phyloP scores from a whole-genome alignment of 1,140 invertebrate genomes.

The Wiebesia pumilae region DNA sequence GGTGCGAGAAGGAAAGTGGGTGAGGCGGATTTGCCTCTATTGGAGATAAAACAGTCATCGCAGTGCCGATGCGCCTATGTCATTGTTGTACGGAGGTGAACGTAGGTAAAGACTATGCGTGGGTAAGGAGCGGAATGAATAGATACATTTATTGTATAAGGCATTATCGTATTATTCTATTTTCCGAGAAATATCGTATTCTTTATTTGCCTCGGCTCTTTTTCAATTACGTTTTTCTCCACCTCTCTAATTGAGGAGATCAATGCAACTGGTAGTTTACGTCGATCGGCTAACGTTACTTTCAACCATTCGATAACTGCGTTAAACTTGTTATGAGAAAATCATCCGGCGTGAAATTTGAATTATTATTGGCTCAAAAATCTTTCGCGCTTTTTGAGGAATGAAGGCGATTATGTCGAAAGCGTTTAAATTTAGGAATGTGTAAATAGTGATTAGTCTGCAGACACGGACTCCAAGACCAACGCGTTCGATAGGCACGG shows the following conservation, averaged over 20 bases:
- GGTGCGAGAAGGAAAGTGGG: conserved; percentile 49
- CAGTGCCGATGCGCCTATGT: neutral
- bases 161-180: neutral
- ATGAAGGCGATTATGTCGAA: neutral
- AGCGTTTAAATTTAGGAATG: neutral
- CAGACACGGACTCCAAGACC: neutral
- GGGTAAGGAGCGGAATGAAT: neutral
- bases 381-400: neutral
- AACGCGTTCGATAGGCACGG: too few relatives aligned
- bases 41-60: conserved; percentile 4
- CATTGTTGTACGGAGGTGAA: neutral
- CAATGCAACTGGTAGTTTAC: neutral
- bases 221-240: neutral
- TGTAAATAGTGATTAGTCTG: neutral
- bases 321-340: neutral
- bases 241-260: neutral
- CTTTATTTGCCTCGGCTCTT: neutral
- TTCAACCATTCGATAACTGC: too few relatives aligned
- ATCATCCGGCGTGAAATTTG: neutral
- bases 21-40: conserved; percentile 33
- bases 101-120: neutral
- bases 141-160: neutral
- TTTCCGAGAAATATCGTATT: neutral
- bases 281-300: neutral
- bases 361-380: neutral